Base-by-base conservation (phyloP, 2,888 invertebrate genomes). In the Drosophila mettleri region DNA sequence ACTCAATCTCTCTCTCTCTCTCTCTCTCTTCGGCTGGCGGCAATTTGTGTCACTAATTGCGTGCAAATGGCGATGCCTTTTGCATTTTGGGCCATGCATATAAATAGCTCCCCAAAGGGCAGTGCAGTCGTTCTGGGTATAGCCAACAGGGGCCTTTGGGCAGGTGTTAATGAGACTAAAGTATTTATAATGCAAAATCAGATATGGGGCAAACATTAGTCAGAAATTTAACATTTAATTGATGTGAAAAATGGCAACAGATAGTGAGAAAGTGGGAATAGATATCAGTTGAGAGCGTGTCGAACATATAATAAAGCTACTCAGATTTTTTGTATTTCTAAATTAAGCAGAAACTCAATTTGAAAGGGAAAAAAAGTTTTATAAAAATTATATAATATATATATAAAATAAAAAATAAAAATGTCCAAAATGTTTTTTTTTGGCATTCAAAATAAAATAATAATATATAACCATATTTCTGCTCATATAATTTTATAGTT, bases 41-140 rank as follows among this genome's bases (percentile, higher is more conserved):
- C 86, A 86, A 88, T 91, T 90, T 88, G 89, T 91, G 90, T 90
- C 90, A 91, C 91, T 91, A 91, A 91, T 91, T 91, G 88, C 89
- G 88, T 88, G 85, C 91, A 86, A 90, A 90, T 90, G 83, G 88
- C 79, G 83, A 66, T 81, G 78, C 85, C 88, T 82, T 64, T 51
- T 85, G 88, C 85, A 87, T 87, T 86, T 64, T 53, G 79, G 88
- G 63, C 69, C 76, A 62, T 78, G 88, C 76, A 87, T 87, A 76
- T 71, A 82, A 83, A 83, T 85, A 69, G 79, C 64, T 60, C 61
- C 41, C 14, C 54, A 51, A 12, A n/a, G 34, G 24, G 6, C 80
- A 68, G 78, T 34, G 63, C 22, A 34, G 84, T 24, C 48, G 53
- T 14, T 18, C 24, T 7, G 33, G 20, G n/a, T 1, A 1, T 3